Evolutionary conservation across 1,140 invertebrate genomes (phyloP).

Genomic region (Drosophila sucinea): DNA sequence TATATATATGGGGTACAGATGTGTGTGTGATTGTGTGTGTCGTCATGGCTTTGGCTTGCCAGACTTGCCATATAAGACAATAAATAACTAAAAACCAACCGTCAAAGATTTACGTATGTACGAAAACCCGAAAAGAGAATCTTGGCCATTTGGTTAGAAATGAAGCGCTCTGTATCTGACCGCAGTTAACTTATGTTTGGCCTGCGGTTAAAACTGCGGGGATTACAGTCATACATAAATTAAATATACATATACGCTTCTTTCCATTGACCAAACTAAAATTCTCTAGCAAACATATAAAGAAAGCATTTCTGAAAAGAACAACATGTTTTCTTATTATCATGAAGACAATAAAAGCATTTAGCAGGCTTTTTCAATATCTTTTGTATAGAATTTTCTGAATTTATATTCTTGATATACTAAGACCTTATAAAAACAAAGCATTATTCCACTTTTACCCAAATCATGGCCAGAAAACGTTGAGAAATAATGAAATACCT

Average conservation of each 20-base stretch:
- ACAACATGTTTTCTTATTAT: neutral
- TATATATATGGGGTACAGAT: slow-evolving; percentile 31
- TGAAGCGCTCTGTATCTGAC: slow-evolving; percentile 46
- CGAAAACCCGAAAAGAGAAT: slow-evolving; percentile 32
- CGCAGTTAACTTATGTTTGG: slow-evolving; percentile 49
- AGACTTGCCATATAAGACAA: slow-evolving; percentile 41
- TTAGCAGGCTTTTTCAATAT: neutral
- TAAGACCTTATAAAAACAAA: too few species aligned
- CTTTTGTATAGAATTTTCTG: too few species aligned
- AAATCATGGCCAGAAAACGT: too few species aligned
- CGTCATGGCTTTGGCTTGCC: slow-evolving; percentile 61
- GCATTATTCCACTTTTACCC: too few species aligned
- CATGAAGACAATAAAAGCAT: neutral
- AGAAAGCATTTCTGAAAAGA: neutral
- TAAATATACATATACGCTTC: neutral
- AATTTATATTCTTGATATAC: too few species aligned
- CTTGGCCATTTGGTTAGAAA: slow-evolving; percentile 41
- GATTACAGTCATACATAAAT: neutral
- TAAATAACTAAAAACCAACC: slow-evolving; percentile 26
- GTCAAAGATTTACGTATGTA: slow-evolving; percentile 28
- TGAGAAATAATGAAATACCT: too few species aligned
- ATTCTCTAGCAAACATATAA: neutral
- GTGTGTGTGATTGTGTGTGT: slow-evolving; percentile 30
- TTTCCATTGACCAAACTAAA: neutral
- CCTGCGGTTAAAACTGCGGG: slow-evolving; percentile 33